Base-by-base conservation (phyloP, 2,888 invertebrate genomes). In the Cecidostiba fungosa region DNA sequence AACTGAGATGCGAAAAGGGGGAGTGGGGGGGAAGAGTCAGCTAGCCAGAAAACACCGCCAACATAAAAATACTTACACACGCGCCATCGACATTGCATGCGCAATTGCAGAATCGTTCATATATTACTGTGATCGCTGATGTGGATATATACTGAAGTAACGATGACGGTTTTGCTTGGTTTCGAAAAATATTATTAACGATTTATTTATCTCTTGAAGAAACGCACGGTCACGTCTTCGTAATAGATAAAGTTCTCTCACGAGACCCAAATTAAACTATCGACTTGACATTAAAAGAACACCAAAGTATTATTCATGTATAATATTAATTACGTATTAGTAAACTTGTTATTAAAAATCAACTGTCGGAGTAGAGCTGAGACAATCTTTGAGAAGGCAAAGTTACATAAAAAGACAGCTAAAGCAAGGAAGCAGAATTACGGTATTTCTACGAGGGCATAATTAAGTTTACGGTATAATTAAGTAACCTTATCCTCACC, bases 41-140 rank as follows among this genome's bases (percentile, higher is more conserved):
- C 90, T 90, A 90, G 88, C 90, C 89, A 88, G 85, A 88, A n/a
- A 89, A 88, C 89, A 90, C 89, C 89, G 89, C 90, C 90, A 90
- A 73, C 32, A 26, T 70, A 23, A 8, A 19, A n/a, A n/a, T n/a
- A n/a, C n/a, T n/a, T n/a, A 16, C 3, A 39, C 2, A 69, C 32
- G 66, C 47, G 77, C 72, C 77, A 78, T 78, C 29, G 62, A 81
- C 62, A 77, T 26, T 72, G 36, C 36, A 72, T 72, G 59, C n/a
- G 70, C 77, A 59, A 83, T 83, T 77, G 72, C n/a, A 36, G 43
- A 32, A 62, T 76, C 3, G 8, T 6, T 8, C 1, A 66, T 26
- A 23, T 8, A 29, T n/a, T 54, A 16, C 66, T 29, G 66, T 2
- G 50, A 50, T 50, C 50, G 16, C 47, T 47, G 47, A n/a, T n/a